phyloP scores from a whole-genome alignment of 2,113 vertebrate genomes.

The Toxostoma redivivum region DNA sequence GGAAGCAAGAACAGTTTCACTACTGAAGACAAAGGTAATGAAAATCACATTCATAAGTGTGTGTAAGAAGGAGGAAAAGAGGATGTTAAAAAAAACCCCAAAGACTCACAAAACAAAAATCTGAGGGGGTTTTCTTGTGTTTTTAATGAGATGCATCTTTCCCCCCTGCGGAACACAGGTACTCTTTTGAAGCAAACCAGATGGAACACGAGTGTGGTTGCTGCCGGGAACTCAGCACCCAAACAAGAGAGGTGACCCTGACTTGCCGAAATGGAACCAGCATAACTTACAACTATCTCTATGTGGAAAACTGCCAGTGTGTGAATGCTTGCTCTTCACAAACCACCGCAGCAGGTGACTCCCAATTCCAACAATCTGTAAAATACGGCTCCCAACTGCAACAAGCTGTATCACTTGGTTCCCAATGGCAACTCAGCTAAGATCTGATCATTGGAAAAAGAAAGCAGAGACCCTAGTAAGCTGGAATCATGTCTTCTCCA shows the following conservation, averaged over 20 bases:
- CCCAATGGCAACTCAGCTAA: not conserved
- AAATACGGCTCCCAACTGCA: fast-evolving
- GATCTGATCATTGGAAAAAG: not conserved
- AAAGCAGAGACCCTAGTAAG: not conserved
- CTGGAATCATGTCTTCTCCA: not conserved
- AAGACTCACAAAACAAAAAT: not conserved
- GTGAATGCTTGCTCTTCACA: not conserved
- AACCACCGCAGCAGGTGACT: not conserved
- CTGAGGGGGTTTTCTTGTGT: not conserved
- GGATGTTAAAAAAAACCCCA: not conserved
- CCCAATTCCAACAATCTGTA: not conserved
- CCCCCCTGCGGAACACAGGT: constrained; percentile 60
- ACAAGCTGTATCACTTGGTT: not conserved
- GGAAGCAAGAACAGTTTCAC: not conserved
- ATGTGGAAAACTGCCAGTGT: constrained; percentile 77
- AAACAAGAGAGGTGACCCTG: constrained; percentile 67
- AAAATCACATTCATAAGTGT: not conserved
- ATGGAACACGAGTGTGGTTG: constrained; percentile 78
- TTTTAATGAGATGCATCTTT: not conserved
- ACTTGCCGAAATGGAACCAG: constrained; percentile 70
- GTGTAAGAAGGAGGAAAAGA: not conserved
- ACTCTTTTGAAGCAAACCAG: constrained; percentile 74
- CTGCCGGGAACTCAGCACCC: constrained; percentile 76
- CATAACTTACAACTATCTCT: constrained; percentile 65
- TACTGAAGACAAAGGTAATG: not conserved